Percentiles rank a stretch among this genome's conserved stretches.
phyloP scores from a whole-genome alignment of 2,797 vertebrate species.

The Spheniscus humboldti region DNA sequence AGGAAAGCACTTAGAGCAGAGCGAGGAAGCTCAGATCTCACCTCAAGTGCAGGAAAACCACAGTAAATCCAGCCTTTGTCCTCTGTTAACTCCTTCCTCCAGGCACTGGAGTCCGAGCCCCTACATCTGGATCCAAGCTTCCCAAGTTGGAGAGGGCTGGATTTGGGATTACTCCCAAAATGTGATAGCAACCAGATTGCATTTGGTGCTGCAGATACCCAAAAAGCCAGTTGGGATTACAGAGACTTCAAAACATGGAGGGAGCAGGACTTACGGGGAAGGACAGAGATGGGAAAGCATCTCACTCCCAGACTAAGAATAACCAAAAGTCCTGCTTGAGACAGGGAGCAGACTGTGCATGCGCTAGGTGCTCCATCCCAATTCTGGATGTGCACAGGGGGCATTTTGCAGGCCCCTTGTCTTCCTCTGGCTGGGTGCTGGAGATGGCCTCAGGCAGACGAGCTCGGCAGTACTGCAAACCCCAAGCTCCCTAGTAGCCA shows the following conservation, averaged over 20 bases:
- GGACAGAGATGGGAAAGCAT: neutral
- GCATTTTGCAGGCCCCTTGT: neutral
- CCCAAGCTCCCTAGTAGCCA: neutral
- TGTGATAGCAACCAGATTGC: accelerated
- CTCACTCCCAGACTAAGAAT: neutral
- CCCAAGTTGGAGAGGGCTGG: neutral
- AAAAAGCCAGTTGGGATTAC: neutral
- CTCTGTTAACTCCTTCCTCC: neutral
- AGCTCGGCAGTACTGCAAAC: neutral
- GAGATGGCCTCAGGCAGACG: neutral
- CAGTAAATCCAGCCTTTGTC: neutral
- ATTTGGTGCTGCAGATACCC: neutral
- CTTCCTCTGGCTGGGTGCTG: neutral
- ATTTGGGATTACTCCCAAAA: neutral
- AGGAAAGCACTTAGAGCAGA: neutral
- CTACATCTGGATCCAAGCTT: neutral
- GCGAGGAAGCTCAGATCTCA: neutral
- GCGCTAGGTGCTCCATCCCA: neutral
- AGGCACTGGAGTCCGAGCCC: neutral
- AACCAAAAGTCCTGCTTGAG: neutral
- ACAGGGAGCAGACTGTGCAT: neutral
- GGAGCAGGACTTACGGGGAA: neutral
- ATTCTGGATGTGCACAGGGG: neutral
- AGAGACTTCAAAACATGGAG: neutral
- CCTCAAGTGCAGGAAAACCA: neutral